These are phyloP conservation scores for Melanotaenia pygmaea DNA, from an alignment of 2,797 vertebrate genomes.

Conservation along the genomic window DNA sequence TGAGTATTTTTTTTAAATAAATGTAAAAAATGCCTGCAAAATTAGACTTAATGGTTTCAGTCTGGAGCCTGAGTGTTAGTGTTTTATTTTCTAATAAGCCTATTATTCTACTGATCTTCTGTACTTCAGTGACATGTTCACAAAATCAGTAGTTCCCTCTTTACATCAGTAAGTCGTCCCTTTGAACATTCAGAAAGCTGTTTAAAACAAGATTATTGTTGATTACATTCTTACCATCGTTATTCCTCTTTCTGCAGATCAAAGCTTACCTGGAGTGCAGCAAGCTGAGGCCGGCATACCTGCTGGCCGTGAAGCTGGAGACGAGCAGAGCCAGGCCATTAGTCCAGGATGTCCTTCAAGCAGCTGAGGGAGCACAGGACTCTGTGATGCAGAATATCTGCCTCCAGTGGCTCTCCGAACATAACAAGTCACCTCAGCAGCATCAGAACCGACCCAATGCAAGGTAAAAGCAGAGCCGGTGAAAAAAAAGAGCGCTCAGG, in stretches of 20 bases:
- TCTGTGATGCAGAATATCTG: conserved; percentile 93
- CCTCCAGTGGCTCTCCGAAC: conserved; percentile 92
- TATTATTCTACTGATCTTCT: too few relatives aligned
- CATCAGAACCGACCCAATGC: conserved; percentile 68
- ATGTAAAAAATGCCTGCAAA: too few relatives aligned
- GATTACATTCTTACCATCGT: neutral
- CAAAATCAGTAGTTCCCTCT: neutral
- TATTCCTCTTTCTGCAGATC: conserved; percentile 81
- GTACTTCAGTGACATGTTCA: too few relatives aligned
- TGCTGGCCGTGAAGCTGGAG: conserved; percentile 93
- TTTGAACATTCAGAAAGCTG: too few relatives aligned
- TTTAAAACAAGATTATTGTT: too few relatives aligned
- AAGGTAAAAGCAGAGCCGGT: conserved; percentile 45
- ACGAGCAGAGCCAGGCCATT: conserved; percentile 81
- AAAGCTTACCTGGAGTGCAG: conserved; percentile 91
- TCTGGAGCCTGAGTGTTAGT: too few relatives aligned
- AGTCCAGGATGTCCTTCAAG: conserved; percentile 90
- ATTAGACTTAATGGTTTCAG: too few relatives aligned
- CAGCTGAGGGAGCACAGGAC: conserved; percentile 86
- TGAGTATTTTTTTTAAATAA: too few relatives aligned
- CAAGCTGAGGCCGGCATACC: conserved; percentile 93
- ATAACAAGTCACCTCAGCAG: conserved; percentile 75
- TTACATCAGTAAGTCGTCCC: neutral
- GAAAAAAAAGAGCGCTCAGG: neutral
- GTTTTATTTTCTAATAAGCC: too few relatives aligned